phyloP scores from a whole-genome alignment of 2,797 vertebrate species.

The Dendrocincla fuliginosa region DNA sequence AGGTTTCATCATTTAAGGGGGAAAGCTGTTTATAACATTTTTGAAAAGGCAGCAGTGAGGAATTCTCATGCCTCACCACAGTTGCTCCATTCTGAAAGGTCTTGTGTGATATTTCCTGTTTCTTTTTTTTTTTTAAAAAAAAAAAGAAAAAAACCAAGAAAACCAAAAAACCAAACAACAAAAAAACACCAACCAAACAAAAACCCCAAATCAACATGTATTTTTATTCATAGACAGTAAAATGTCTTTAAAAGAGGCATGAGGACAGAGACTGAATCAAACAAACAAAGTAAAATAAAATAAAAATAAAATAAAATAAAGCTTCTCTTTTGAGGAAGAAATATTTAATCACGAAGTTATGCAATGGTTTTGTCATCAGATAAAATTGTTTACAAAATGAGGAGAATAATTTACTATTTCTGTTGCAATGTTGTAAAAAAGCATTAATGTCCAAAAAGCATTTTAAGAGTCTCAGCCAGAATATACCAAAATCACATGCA shows the following conservation, averaged over 20 bases:
- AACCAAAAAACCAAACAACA: no score
- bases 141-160: neutral
- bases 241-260: neutral
- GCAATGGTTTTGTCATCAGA: neutral
- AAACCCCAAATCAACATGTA: no score
- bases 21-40: neutral
- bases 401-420: neutral
- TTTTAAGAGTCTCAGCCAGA: neutral
- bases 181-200: no score
- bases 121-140: neutral
- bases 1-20: neutral
- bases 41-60: neutral
- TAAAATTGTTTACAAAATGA: neutral
- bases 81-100: neutral
- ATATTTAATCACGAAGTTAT: neutral
- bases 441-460: neutral
- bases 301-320: neutral
- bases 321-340: neutral
- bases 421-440: neutral
- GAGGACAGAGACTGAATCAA: neutral
- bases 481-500: neutral
- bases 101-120: neutral
- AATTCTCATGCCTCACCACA: neutral
- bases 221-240: neutral
- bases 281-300: neutral